These are phyloP conservation scores for Lymantria dispar DNA, from an alignment of 2,888 invertebrate genomes.

Conservation along the genomic window DNA sequence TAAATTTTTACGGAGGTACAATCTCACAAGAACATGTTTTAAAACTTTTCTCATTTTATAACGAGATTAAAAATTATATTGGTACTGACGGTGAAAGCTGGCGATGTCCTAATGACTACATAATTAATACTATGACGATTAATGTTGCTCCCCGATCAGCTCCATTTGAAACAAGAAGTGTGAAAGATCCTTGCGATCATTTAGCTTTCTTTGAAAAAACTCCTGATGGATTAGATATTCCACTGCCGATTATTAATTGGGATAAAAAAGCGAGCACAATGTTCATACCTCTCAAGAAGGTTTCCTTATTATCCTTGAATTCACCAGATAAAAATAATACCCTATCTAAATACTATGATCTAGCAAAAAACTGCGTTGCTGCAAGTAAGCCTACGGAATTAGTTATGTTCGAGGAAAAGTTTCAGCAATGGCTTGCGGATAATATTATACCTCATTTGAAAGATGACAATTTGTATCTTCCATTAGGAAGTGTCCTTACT, in stretches of 20 bases:
- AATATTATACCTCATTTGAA: slow-evolving; percentile 78
- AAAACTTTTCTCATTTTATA: slow-evolving; percentile 79
- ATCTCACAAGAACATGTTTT: slow-evolving; percentile 78
- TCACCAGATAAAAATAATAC: slow-evolving; percentile 52
- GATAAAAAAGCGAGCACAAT: slow-evolving; percentile 76
- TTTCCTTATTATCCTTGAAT: slow-evolving; percentile 45
- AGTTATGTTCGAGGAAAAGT: slow-evolving; percentile 71
- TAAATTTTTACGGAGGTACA: slow-evolving; percentile 84
- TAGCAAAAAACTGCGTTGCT: slow-evolving; percentile 76
- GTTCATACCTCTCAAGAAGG: slow-evolving; percentile 82
- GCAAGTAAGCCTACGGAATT: slow-evolving; percentile 53
- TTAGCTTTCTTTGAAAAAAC: slow-evolving; percentile 58
- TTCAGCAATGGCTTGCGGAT: slow-evolving; percentile 79
- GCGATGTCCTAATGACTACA: slow-evolving; percentile 50
- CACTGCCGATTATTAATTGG: slow-evolving; percentile 84
- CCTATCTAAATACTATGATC: slow-evolving; percentile 81
- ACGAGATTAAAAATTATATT: slow-evolving; percentile 81
- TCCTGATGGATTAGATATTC: slow-evolving; percentile 53
- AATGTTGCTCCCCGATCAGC: slow-evolving; percentile 37
- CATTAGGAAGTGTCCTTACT: slow-evolving; percentile 72
- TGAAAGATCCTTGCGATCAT: slow-evolving; percentile 46
- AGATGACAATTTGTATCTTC: slow-evolving; percentile 84
- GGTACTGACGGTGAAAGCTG: slow-evolving; percentile 83
- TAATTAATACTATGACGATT: slow-evolving; percentile 46
- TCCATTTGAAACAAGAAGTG: slow-evolving; percentile 25